These are phyloP conservation scores for Panurus biarmicus DNA, from an alignment of 2,113 vertebrate species.

Conservation along the genomic window DNA sequence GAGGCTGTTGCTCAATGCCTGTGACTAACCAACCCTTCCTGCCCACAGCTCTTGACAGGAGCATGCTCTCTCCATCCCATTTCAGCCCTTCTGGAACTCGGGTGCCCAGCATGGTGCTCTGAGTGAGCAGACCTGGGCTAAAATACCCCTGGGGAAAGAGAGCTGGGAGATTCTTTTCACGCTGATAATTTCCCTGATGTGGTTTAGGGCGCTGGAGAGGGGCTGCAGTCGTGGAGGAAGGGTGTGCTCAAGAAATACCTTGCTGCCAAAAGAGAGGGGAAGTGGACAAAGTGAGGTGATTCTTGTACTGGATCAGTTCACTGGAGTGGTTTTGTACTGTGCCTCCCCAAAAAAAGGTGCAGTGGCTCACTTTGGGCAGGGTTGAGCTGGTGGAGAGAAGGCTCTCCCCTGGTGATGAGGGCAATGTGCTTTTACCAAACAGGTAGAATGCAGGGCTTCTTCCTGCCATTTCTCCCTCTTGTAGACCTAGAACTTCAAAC, in stretches of 20 bases:
- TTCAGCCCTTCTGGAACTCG: accelerated
- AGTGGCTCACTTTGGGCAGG: neutral
- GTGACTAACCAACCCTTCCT: neutral
- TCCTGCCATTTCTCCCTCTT: neutral
- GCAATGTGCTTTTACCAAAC: neutral
- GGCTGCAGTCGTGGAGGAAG: neutral
- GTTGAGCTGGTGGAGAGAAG: neutral
- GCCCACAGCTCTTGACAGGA: neutral
- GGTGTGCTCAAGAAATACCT: neutral
- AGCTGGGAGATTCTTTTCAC: accelerated
- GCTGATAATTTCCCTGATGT: neutral
- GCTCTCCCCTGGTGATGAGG: neutral
- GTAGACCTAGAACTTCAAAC: neutral
- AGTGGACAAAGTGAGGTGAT: neutral
- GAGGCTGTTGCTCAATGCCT: neutral
- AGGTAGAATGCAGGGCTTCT: neutral
- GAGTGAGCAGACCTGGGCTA: neutral
- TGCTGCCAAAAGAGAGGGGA: neutral
- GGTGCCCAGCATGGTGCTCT: accelerated
- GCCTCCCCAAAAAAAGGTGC: neutral
- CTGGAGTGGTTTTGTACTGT: neutral
- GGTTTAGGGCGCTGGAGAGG: neutral
- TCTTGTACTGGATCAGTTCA: neutral
- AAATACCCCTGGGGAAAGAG: neutral
- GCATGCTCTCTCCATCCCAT: neutral